These are phyloP conservation scores for Rhyacichthys aspro DNA, from an alignment of 2,797 vertebrate genomes.

Conservation along the genomic window DNA sequence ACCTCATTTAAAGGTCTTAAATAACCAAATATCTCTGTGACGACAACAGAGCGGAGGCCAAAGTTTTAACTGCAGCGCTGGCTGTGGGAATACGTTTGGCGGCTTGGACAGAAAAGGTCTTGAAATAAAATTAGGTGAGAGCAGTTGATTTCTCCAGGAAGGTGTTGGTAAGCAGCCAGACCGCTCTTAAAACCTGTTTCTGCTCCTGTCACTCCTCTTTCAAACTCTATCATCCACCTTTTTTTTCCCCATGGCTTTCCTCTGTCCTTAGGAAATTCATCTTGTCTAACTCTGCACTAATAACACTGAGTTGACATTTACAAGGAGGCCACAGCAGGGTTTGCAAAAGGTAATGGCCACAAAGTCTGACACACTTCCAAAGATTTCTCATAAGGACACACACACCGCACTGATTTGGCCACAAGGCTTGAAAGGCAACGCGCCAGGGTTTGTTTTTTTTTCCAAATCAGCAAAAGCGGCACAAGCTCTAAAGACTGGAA, in stretches of 20 bases:
- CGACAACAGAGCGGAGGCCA: conserved; percentile 30
- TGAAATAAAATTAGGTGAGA: conserved; percentile 56
- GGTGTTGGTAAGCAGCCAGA: conserved; percentile 30
- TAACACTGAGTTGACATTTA: conserved; percentile 48
- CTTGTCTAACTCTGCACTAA: conserved; percentile 26
- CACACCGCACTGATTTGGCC: conserved; percentile 13
- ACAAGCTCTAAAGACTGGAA: conserved; percentile 43
- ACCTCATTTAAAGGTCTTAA: conserved; percentile 56
- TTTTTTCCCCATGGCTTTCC: neutral
- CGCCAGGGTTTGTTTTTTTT: conserved; percentile 47
- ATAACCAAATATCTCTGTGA: conserved; percentile 45
- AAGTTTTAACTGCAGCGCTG: conserved; percentile 43
- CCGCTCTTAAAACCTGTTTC: conserved; percentile 23
- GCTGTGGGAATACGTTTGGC: conserved; percentile 45
- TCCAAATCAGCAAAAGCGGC: conserved; percentile 28
- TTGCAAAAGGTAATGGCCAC: conserved; percentile 37
- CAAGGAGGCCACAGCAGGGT: conserved; percentile 49
- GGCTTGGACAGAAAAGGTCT: conserved; percentile 27
- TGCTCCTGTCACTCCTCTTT: conserved; percentile 22
- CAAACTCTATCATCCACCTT: conserved; percentile 22
- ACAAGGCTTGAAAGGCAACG: conserved; percentile 16
- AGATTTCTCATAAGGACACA: conserved; percentile 19
- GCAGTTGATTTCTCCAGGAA: conserved; percentile 24
- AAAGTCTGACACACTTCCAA: conserved; percentile 35
- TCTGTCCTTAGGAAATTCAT: conserved; percentile 8